These are phyloP conservation scores for Ptilonorhynchus violaceus DNA, from an alignment of 2,113 vertebrate genomes.

Conservation along the genomic window DNA sequence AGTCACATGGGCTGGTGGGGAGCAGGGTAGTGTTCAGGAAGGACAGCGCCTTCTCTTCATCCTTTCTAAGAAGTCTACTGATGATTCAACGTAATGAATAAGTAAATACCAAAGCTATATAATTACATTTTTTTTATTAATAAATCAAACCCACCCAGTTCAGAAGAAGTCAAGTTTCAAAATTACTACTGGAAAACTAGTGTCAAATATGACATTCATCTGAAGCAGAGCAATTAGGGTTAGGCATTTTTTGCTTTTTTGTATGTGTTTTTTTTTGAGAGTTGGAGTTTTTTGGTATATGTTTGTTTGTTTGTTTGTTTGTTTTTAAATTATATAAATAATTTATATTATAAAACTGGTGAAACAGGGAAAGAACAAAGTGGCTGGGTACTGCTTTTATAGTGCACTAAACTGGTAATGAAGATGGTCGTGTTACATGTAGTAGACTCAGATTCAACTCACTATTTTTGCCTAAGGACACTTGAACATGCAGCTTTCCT, in stretches of 20 bases:
- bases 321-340: neutral
- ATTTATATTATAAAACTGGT: neutral
- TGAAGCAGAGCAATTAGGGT: neutral
- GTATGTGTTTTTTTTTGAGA: neutral
- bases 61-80: neutral
- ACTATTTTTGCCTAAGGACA: neutral
- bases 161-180: neutral
- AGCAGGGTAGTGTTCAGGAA: neutral
- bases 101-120: neutral
- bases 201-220: neutral
- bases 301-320: neutral
- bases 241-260: neutral
- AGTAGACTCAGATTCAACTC: neutral
- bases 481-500: neutral
- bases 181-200: neutral
- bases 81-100: neutral
- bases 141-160: neutral
- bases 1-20: neutral
- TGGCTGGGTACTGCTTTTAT: neutral
- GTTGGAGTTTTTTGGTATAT: neutral
- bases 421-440: neutral
- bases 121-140: neutral
- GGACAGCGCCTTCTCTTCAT: neutral
- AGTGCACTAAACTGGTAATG: neutral
- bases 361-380: neutral